phyloP scores from a whole-genome alignment of 1,140 invertebrate species.

The Drosophila miranda region DNA sequence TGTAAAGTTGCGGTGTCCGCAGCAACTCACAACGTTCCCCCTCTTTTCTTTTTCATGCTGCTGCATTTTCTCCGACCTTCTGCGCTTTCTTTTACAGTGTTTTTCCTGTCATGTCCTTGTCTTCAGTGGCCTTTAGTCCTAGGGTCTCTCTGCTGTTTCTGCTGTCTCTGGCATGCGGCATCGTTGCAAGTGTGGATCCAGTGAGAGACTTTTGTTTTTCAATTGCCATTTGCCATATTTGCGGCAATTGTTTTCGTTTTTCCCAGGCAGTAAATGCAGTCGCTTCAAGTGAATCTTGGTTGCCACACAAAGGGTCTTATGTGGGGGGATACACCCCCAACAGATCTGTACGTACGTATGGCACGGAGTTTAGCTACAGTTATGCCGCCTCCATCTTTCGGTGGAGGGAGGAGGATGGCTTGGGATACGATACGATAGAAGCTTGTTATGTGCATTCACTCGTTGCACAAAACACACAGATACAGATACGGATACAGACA shows the following conservation, averaged over 20 bases:
- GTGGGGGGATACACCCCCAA: too few species aligned
- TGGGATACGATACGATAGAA: conserved; percentile 19
- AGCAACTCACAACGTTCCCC: too few species aligned
- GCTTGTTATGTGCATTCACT: conserved; percentile 61
- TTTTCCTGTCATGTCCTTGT: conserved; percentile 4
- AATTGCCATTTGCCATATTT: conserved; percentile 78
- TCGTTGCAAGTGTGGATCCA: conserved; percentile 60
- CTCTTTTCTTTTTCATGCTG: conserved; percentile 7
- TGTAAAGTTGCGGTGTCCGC: too few species aligned
- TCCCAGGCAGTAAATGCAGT: conserved; percentile 50
- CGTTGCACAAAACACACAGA: conserved; percentile 24
- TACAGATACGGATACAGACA: conserved; percentile 7
- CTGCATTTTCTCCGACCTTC: not conserved
- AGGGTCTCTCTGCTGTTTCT: conserved; percentile 1
- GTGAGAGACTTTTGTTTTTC: conserved; percentile 72
- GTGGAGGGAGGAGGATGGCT: conserved; percentile 12
- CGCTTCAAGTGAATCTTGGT: conserved; percentile 28
- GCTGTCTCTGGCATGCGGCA: conserved; percentile 18
- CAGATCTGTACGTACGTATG: not conserved
- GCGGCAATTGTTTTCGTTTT: conserved; percentile 67
- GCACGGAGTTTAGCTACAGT: conserved; percentile 45
- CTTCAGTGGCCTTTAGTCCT: conserved; percentile 23
- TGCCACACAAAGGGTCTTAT: too few species aligned
- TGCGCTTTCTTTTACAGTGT: not conserved
- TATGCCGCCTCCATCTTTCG: conserved; percentile 42